Evolutionary conservation across 2,888 invertebrate species (phyloP).

Genomic region (Phortica okadai): DNA sequence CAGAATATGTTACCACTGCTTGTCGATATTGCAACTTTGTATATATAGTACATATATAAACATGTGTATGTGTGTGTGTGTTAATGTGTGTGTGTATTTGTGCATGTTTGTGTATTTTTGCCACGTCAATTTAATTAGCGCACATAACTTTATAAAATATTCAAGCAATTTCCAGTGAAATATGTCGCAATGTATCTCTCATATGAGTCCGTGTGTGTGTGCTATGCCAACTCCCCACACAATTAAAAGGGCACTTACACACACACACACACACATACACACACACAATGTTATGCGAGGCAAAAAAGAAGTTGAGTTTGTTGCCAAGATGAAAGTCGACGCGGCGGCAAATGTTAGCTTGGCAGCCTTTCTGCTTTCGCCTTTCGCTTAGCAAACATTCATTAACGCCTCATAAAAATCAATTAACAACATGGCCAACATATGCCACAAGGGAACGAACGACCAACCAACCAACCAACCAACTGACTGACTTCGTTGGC

Average conservation of each 20-base stretch:
- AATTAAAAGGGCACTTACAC: constrained; percentile 38
- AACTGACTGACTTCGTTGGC: background rate
- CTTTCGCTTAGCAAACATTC: constrained; percentile 42
- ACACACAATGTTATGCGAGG: background rate
- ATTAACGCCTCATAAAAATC: constrained; percentile 61
- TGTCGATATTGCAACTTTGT: constrained; percentile 55
- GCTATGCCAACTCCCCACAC: constrained; percentile 49
- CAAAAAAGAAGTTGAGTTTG: background rate
- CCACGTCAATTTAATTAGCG: constrained; percentile 70
- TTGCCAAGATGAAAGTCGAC: constrained; percentile 1
- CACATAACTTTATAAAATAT: constrained; percentile 68
- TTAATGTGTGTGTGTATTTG: constrained; percentile 32
- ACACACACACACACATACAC: background rate
- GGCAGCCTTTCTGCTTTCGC: constrained; percentile 27
- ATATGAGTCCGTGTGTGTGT: constrained; percentile 24
- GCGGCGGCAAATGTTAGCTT: constrained; percentile 18
- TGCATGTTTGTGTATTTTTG: constrained; percentile 55
- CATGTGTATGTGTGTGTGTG: background rate
- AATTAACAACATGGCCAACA: constrained; percentile 43
- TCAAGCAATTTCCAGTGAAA: constrained; percentile 64
- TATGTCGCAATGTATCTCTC: constrained; percentile 44
- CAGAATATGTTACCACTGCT: background rate
- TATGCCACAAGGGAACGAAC: background rate
- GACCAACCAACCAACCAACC: background rate
- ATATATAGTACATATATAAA: background rate